Evolutionary conservation across 2,797 vertebrate species (phyloP).

Genomic region (Sitta carolinensis): DNA sequence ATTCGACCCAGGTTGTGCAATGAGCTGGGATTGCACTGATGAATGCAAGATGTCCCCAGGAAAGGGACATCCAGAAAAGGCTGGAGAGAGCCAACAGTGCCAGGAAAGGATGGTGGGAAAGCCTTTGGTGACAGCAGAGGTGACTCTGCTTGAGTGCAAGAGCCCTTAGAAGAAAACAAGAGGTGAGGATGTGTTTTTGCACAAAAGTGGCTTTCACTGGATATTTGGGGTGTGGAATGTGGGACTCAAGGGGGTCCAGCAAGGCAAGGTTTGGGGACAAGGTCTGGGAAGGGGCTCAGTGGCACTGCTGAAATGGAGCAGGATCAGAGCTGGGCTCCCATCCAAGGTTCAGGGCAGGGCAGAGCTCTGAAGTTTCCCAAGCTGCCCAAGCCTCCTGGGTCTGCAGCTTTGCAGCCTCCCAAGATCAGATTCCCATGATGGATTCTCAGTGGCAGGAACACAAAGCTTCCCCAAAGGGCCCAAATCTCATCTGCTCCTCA

Average conservation of each 20-base stretch:
- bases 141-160: not conserved
- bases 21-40: not conserved
- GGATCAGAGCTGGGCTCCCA: not conserved
- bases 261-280: not conserved
- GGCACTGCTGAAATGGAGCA: rapidly evolving
- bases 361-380: not conserved
- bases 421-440: slow-evolving; percentile 17
- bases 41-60: not conserved
- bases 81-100: not conserved
- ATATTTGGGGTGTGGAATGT: not conserved
- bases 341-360: slow-evolving; percentile 31
- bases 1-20: not conserved
- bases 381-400: not conserved
- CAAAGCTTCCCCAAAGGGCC: not conserved
- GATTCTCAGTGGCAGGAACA: not conserved
- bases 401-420: not conserved
- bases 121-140: not conserved
- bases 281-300: not conserved
- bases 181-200: not conserved
- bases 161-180: not conserved
- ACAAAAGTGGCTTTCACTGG: not conserved
- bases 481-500: not conserved
- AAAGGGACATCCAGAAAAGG: not conserved
- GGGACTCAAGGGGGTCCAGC: not conserved
- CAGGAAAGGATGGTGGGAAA: not conserved